Evolutionary conservation across 2,113 vertebrate species (phyloP), one percentile per base, ranked within the genome.

Genomic region (Muscicapa adusta): DNA sequence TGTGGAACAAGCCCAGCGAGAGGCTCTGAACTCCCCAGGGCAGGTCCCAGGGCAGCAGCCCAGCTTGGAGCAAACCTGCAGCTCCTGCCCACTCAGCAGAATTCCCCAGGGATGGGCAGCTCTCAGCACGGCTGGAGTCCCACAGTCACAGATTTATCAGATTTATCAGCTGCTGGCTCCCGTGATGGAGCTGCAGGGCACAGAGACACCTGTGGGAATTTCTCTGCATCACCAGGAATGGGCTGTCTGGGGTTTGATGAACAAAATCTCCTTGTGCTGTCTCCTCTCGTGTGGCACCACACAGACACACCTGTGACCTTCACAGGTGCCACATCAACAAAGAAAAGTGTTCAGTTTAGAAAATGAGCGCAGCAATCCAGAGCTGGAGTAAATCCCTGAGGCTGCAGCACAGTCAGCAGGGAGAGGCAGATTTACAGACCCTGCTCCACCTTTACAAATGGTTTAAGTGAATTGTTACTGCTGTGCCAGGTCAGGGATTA

Each of bases 51-150:
- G n/a, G n/a, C n/a, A 38, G 38, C 38, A 38, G 38, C 38, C 8
- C 8, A 38, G 38, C 12, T 40, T 40, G 50, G 38, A 24, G 7
- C 56, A 13, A 48, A 48, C 10, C 6, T 31, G 15, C 17, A 1
- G 7, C 9, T 70, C 26, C 22, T 29, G 38, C 3, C 13, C 26
- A 1, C 28, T 40, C 75, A 83, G 89, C 71, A 73, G 45, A 40
- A 26, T 36, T 18, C 7, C 10, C 24, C 20, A 2, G 53, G n/a
- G n/a, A n/a, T n/a, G n/a, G n/a, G n/a, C 38, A 48, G 3, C 9
- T 4, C 9, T 1, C 43, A 2, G 5, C 57, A 0, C 0, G 57
- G 26, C 47, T 48, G 67, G 26, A 6, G 16, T 22, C n/a, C 2
- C 0, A n/a, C n/a, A n/a, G n/a, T n/a, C n/a, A n/a, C n/a, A n/a